phyloP scores from a whole-genome alignment of 2,888 invertebrate genomes.

The Lasioglossum malachurum region DNA sequence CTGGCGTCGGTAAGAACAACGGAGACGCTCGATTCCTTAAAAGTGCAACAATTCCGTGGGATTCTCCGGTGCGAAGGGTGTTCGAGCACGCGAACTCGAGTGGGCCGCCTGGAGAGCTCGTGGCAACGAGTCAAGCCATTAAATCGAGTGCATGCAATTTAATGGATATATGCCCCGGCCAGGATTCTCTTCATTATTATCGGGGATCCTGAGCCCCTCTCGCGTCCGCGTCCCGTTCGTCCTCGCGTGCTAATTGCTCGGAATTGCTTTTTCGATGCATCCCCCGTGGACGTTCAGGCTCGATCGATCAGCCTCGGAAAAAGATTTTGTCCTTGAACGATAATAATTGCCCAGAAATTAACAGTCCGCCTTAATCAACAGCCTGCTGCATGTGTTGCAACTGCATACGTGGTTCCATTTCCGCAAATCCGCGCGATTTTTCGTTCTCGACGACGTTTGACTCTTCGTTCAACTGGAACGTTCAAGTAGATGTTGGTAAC shows the following conservation, averaged over 20 bases:
- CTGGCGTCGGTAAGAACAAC: background rate
- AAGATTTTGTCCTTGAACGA: conserved; percentile 20
- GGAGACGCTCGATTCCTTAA: conserved; percentile 37
- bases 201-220: conserved; percentile 38
- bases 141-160: conserved; percentile 65
- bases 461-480: too few species aligned
- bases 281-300: background rate
- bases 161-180: conserved; percentile 51
- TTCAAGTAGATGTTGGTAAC: too few species aligned
- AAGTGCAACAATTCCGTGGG: conserved; percentile 44
- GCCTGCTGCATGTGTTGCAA: background rate
- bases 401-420: background rate
- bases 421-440: background rate
- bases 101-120: conserved; percentile 35
- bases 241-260: conserved; percentile 50
- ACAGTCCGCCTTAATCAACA: background rate
- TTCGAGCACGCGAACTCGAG: conserved; percentile 54
- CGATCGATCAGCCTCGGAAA: conserved; percentile 15
- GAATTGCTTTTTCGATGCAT: conserved; percentile 14
- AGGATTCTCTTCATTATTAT: conserved; percentile 55
- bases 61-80: conserved; percentile 14
- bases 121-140: conserved; percentile 56
- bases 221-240: conserved; percentile 30
- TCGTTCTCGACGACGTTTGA: background rate
- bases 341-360: background rate